Conservation (phyloP, 2,113 vertebrate genomes). For the Tragelaphus imberbis region DNA sequence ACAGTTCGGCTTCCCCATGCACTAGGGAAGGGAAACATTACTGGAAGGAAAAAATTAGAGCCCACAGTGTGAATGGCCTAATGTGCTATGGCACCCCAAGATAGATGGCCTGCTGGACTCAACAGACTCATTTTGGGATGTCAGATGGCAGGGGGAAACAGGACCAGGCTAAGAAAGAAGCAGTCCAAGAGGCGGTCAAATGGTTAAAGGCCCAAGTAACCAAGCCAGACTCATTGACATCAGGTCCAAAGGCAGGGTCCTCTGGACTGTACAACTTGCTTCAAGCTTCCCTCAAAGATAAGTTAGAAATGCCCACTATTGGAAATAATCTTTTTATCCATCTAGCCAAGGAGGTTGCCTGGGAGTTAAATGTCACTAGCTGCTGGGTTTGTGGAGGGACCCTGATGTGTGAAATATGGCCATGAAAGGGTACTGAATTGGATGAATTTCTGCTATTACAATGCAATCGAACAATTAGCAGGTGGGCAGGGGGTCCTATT, state of each 20-base stretch:
- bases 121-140: background rate
- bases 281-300: background rate
- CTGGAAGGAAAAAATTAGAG: background rate
- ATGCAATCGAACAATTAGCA: background rate
- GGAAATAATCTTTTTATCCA: background rate
- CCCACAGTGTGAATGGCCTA: background rate
- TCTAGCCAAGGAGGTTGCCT: background rate
- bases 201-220: background rate
- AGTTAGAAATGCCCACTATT: background rate
- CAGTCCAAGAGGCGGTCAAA: background rate
- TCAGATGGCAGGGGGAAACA: background rate
- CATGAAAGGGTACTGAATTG: background rate
- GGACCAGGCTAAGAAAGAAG: background rate
- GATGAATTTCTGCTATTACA: background rate
- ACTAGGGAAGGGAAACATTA: background rate
- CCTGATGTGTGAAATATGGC: background rate
- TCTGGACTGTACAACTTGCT: background rate
- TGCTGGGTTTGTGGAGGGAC: background rate
- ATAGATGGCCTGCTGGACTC: background rate
- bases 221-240: background rate
- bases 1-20: background rate
- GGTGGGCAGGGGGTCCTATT: background rate
- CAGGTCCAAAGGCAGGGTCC: background rate
- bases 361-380: background rate
- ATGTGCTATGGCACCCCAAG: background rate